Conservation (phyloP, 2,888 invertebrate species). For the Hydroisotoma schaefferi region DNA sequence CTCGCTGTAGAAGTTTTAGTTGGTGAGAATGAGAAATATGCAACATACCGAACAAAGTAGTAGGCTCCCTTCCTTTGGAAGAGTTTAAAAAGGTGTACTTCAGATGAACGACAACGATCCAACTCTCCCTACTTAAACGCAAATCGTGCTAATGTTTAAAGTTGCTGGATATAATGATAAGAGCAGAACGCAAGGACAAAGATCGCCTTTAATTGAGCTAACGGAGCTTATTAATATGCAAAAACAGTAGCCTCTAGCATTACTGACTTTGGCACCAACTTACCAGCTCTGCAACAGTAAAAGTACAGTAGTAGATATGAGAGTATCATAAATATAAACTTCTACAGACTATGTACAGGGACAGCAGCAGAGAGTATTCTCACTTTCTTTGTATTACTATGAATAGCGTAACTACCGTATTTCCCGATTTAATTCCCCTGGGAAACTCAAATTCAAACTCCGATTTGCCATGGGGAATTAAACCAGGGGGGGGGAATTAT, state of each 20-base stretch:
- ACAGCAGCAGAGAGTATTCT: too few species aligned
- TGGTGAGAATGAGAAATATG: not conserved
- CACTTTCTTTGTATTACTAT: too few species aligned
- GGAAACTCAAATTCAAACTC: too few species aligned
- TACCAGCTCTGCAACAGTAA: not conserved
- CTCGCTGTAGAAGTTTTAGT: too few species aligned
- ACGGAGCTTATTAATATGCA: conserved; percentile 45
- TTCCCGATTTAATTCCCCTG: too few species aligned
- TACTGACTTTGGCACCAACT: too few species aligned
- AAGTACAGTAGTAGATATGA: too few species aligned
- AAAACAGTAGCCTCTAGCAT: conserved; percentile 32
- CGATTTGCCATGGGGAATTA: too few species aligned
- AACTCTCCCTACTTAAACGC: conserved; percentile 20
- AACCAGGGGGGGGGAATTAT: too few species aligned
- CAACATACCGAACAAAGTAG: not conserved
- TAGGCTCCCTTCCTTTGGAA: not conserved
- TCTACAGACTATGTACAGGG: too few species aligned
- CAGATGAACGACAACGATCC: conserved; percentile 3
- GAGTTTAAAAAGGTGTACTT: conserved; percentile 7
- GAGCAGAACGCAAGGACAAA: conserved; percentile 40
- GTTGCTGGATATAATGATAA: conserved; percentile 43
- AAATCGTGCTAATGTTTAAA: conserved; percentile 43
- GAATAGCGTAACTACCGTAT: too few species aligned
- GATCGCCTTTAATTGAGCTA: conserved; percentile 45
- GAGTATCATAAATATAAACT: too few species aligned